phyloP scores from a whole-genome alignment of 2,797 vertebrate genomes.

The Hirundo rustica region DNA sequence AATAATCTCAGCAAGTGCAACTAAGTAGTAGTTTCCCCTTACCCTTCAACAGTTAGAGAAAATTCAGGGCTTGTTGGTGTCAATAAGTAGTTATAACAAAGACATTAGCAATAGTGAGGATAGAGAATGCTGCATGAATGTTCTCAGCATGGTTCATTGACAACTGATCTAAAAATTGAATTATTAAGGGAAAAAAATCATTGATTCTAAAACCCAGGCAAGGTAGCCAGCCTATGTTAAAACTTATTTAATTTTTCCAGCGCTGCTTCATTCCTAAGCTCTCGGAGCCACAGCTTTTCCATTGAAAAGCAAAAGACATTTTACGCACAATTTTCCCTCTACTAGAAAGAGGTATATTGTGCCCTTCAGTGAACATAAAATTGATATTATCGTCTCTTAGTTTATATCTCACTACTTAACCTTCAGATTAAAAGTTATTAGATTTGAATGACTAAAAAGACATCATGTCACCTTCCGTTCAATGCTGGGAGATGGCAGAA shows the following conservation, averaged over 20 bases:
- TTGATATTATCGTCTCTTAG: constrained; percentile 83
- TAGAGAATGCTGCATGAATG: constrained; percentile 14
- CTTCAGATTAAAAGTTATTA: constrained; percentile 86
- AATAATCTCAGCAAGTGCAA: background rate
- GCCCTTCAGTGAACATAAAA: constrained; percentile 84
- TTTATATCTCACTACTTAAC: constrained; percentile 85
- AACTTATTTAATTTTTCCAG: constrained; percentile 69
- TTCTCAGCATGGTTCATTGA: constrained; percentile 58
- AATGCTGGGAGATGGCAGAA: constrained; percentile 53
- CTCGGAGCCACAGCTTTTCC: constrained; percentile 65
- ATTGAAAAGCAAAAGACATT: constrained; percentile 78
- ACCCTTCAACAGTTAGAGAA: constrained; percentile 46
- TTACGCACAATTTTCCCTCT: constrained; percentile 82
- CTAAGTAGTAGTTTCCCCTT: constrained; percentile 37
- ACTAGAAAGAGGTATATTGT: constrained; percentile 78
- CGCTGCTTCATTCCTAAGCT: constrained; percentile 54
- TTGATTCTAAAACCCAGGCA: constrained; percentile 56
- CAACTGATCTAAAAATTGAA: constrained; percentile 71
- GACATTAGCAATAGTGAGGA: constrained; percentile 17
- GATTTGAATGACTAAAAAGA: constrained; percentile 81
- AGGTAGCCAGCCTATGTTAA: constrained; percentile 59
- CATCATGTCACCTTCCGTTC: constrained; percentile 75
- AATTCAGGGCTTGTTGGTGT: constrained; percentile 64
- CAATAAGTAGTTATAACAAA: constrained; percentile 58
- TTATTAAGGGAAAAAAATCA: constrained; percentile 62